Evolutionary conservation across 1,140 invertebrate species (phyloP).

Genomic region (Drosophila prosaltans): DNA sequence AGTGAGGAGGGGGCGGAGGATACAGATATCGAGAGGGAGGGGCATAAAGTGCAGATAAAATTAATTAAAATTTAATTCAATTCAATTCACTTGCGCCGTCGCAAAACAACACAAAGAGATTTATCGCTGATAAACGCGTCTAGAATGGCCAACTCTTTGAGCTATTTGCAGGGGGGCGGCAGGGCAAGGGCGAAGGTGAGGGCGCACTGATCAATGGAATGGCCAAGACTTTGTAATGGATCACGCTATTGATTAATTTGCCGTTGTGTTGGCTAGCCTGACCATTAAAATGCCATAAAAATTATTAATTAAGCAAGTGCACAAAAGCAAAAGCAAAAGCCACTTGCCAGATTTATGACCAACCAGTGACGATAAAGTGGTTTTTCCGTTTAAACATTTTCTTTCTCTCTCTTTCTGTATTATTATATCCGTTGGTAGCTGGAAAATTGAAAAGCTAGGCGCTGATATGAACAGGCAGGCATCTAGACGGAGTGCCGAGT

Average conservation of each 20-base stretch:
- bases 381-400: conserved; percentile 21
- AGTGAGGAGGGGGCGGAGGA: neutral
- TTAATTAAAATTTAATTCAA: conserved; percentile 83
- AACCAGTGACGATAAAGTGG: conserved; percentile 51
- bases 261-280: conserved; percentile 61
- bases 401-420: neutral
- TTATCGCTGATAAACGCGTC: conserved; percentile 80
- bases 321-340: conserved; percentile 63
- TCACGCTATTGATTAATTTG: conserved; percentile 69
- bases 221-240: conserved; percentile 41
- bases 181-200: neutral
- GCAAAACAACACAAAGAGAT: conserved; percentile 76
- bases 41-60: conserved; percentile 76
- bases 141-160: conserved; percentile 68
- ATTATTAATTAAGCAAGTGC: conserved; percentile 82
- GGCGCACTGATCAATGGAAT: conserved; percentile 63
- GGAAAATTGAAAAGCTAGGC: conserved; percentile 43
- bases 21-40: neutral
- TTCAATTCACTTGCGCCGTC: conserved; percentile 77
- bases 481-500: conserved; percentile 25
- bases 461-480: conserved; percentile 55
- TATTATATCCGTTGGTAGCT: conserved; percentile 6
- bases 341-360: conserved; percentile 73
- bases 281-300: conserved; percentile 82
- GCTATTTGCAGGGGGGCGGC: neutral